Evolutionary conservation across 2,113 vertebrate genomes (phyloP).

Genomic region (Nasalis larvatus): DNA sequence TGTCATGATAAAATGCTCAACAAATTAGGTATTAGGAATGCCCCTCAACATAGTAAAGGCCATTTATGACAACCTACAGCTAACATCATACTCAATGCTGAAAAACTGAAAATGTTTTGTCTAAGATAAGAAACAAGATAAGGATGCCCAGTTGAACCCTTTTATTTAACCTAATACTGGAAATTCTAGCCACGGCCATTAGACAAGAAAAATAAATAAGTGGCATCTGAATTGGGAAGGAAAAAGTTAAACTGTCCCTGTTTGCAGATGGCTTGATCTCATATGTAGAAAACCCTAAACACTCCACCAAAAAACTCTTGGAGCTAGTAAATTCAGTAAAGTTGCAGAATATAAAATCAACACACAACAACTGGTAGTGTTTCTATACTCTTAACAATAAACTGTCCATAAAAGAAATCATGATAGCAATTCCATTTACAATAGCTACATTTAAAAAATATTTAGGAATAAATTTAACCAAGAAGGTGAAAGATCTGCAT

Average conservation of each 20-base stretch:
- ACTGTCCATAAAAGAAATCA: neutral
- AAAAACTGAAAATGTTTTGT: neutral
- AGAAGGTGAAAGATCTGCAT: neutral
- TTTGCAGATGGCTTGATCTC: neutral
- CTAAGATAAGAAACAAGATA: neutral
- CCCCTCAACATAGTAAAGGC: neutral
- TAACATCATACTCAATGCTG: neutral
- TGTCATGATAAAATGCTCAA: neutral
- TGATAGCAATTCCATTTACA: neutral
- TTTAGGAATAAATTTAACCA: neutral
- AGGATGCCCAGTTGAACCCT: neutral
- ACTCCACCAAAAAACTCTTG: neutral
- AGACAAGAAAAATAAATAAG: neutral
- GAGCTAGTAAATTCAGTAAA: neutral
- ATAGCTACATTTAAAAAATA: neutral
- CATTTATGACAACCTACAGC: neutral
- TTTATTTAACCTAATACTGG: neutral
- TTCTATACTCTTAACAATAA: neutral
- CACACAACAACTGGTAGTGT: neutral
- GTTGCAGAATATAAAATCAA: neutral
- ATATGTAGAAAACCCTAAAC: neutral
- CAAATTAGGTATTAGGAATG: neutral
- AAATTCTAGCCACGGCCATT: neutral
- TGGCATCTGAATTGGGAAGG: neutral
- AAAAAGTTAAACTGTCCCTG: neutral